phyloP scores from a whole-genome alignment of 1,140 invertebrate species.

The Meloidogyne chitwoodi region DNA sequence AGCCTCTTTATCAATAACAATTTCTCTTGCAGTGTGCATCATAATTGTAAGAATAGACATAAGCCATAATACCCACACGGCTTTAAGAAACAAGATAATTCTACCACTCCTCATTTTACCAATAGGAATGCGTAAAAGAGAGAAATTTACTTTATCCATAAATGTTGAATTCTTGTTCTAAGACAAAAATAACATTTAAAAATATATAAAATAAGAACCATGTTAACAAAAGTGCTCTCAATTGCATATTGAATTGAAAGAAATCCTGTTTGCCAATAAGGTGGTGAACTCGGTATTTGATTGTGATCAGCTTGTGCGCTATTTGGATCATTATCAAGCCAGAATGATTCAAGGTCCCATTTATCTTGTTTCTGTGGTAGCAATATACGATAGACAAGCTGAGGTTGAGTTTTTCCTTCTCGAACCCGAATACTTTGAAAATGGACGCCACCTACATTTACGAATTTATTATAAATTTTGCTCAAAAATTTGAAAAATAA shows the following conservation, averaged over 20 bases:
- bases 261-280: constrained; percentile 42
- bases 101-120: constrained; percentile 1
- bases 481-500: neutral
- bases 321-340: constrained; percentile 44
- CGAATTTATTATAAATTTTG: neutral
- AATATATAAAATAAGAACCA: neutral
- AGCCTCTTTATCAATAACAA: constrained; percentile 47
- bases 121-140: constrained; percentile 32
- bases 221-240: constrained; percentile 31
- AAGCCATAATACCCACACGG: constrained; percentile 22
- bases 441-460: constrained; percentile 34
- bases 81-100: neutral
- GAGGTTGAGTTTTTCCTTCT: neutral
- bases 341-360: constrained; percentile 37
- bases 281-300: constrained; percentile 30
- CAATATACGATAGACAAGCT: constrained; percentile 33
- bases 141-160: constrained; percentile 28
- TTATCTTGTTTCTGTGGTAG: constrained; percentile 19
- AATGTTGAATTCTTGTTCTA: constrained; percentile 18
- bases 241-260: constrained; percentile 47
- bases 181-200: neutral
- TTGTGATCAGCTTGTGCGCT: constrained; percentile 22
- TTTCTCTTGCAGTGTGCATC: constrained; percentile 46
- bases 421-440: constrained; percentile 23
- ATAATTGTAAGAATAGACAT: constrained; percentile 29